Evolutionary conservation across 1,140 invertebrate species (phyloP), one percentile per base, ranked within the genome.

Genomic region (Babylonia areolata): DNA sequence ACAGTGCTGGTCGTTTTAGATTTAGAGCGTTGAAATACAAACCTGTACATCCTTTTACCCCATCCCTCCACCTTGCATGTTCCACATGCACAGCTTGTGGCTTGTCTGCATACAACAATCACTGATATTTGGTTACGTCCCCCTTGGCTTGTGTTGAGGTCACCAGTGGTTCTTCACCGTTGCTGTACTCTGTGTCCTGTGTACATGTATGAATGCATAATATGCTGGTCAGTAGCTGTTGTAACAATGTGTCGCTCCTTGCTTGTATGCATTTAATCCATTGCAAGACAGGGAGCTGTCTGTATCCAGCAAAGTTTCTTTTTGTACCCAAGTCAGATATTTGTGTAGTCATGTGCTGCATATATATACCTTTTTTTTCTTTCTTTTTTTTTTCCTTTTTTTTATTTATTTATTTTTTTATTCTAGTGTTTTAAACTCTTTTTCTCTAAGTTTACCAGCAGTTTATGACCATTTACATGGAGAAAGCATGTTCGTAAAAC

Each of bases 121-220:
- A 51, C 46, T 12, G 9, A 51, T 12, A 51, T 51, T 9, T 51
- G 9, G 9, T 46, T 46, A 6, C 15, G 9, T 3, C 46, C 0
- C 17, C 17, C 17, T 2, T 51, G 46, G 9, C 46, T 11, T 40
- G 11, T 5, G 6, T n/a, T 82, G 35, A 17, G 39, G n/a, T 69
- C 46, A 58, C 54, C 33, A 39, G 64, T 82, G 54, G 35, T 71
- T 54, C 81, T 69, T 31, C 40, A 51, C 35, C 39, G 40, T 39
- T 2, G 64, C 58, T 58, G 17, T 1, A 12, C 17, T 12, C 46
- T 51, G 9, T 17, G 17, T 51, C 46, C 2, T 51, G 9, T 51
- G 46, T 51, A 51, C 46, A 51, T 51, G 46, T 51, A 51, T 12
- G 9, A 82, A 35, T 69, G 81, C 81, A 82, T 82, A 82, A 82